Conservation (phyloP, 2,888 invertebrate genomes). For the Encarsia formosa region DNA sequence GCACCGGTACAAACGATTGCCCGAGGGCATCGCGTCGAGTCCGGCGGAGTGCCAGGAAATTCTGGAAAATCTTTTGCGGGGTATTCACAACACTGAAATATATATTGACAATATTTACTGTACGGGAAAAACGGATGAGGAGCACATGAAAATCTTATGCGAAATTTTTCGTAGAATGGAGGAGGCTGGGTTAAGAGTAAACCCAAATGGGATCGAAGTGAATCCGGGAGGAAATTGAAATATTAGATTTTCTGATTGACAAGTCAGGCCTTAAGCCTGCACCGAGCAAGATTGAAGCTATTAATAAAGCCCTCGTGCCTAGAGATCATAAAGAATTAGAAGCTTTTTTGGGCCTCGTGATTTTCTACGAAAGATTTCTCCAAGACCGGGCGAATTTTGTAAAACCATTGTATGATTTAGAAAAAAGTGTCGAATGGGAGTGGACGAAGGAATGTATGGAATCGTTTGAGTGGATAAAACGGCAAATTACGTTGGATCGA, state of each 20-base stretch:
- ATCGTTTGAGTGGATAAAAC: slow-evolving; percentile 8
- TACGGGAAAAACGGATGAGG: slow-evolving; percentile 31
- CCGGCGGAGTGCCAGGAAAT: slow-evolving; percentile 41
- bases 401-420: slow-evolving; percentile 34
- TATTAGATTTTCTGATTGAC: slow-evolving; percentile 18
- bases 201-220: too few relatives aligned
- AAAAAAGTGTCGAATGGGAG: slow-evolving; percentile 31
- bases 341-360: slow-evolving; percentile 37
- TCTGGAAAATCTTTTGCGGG: slow-evolving; percentile 35
- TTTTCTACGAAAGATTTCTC: slow-evolving; percentile 42
- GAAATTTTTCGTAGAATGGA: slow-evolving; percentile 32
- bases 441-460: slow-evolving; percentile 6
- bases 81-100: slow-evolving; percentile 34
- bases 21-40: slow-evolving; percentile 40
- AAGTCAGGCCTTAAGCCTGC: slow-evolving; percentile 11
- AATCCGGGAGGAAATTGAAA: slow-evolving; percentile 34
- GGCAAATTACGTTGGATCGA: slow-evolving; percentile 1
- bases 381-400: slow-evolving; percentile 35
- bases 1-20: slow-evolving; percentile 36
- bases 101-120: slow-evolving; percentile 38
- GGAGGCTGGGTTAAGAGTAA: slow-evolving; percentile 33
- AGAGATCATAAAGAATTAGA: slow-evolving; percentile 5
- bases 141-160: slow-evolving; percentile 33
- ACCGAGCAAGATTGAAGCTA: slow-evolving; percentile 15
- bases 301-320: slow-evolving; percentile 12